phyloP scores from a whole-genome alignment of 1,140 invertebrate species.

The Propsilocerus akamusi region DNA sequence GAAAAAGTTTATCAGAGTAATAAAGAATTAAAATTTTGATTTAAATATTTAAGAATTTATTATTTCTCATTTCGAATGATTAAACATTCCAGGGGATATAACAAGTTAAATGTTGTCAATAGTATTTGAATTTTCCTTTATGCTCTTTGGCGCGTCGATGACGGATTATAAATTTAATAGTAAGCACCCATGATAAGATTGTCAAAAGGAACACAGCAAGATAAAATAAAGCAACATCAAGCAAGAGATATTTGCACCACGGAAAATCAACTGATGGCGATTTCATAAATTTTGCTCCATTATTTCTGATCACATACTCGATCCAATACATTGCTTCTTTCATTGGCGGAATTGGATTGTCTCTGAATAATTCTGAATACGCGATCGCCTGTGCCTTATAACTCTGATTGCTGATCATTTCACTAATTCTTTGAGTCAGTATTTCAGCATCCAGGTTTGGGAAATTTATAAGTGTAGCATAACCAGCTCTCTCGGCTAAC shows the following conservation, averaged over 20 bases:
- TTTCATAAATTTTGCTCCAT: slow-evolving; percentile 32
- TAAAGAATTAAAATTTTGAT: too few relatives aligned
- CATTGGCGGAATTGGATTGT: slow-evolving; percentile 28
- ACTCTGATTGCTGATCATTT: slow-evolving; percentile 24
- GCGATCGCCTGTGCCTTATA: slow-evolving; percentile 22
- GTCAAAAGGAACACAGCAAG: neutral
- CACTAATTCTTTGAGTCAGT: slow-evolving; percentile 20
- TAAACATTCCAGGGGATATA: too few relatives aligned
- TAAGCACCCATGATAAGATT: neutral
- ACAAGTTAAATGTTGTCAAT: neutral
- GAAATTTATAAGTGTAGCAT: slow-evolving; percentile 13
- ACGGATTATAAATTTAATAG: neutral
- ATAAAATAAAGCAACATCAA: slow-evolving; percentile 26
- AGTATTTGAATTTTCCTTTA: neutral
- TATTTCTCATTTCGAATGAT: neutral
- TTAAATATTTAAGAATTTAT: neutral
- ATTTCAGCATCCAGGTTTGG: slow-evolving; percentile 17
- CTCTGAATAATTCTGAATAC: slow-evolving; percentile 28
- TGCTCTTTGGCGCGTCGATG: neutral
- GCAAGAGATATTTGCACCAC: slow-evolving; percentile 36
- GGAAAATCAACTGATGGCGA: slow-evolving; percentile 32
- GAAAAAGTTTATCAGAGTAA: too few relatives aligned
- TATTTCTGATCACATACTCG: slow-evolving; percentile 37
- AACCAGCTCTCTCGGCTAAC: slow-evolving; percentile 8
- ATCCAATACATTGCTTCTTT: slow-evolving; percentile 39